Percentiles rank a stretch among this genome's conserved stretches.
Evolutionary conservation across 2,113 vertebrate species (phyloP).

Genomic region (Halcyon senegalensis): DNA sequence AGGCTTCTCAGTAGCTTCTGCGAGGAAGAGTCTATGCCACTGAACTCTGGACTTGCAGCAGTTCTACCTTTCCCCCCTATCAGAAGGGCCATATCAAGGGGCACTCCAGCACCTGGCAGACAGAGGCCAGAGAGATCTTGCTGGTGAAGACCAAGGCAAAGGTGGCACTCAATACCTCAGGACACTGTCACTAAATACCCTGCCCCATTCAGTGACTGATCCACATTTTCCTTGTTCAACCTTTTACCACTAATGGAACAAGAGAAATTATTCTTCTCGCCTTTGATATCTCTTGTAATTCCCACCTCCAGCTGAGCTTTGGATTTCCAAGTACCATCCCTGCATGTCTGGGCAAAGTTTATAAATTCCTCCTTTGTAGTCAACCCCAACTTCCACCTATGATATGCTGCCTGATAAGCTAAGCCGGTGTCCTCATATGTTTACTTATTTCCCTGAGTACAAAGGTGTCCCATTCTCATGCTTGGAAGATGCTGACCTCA

Average conservation of each 20-base stretch:
- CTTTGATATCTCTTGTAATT: not conserved
- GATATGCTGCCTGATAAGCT: not conserved
- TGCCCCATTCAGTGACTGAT: fast-evolving
- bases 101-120: not conserved
- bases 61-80: not conserved
- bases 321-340: not conserved
- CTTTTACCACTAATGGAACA: not conserved
- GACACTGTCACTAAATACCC: not conserved
- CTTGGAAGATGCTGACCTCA: not conserved
- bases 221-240: not conserved
- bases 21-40: fast-evolving
- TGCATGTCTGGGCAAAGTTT: not conserved
- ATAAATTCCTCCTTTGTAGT: not conserved
- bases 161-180: not conserved
- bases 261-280: not conserved
- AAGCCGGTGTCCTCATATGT: not conserved
- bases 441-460: not conserved
- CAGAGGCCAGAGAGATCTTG: not conserved
- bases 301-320: not conserved
- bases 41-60: not conserved
- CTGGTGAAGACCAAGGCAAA: not conserved
- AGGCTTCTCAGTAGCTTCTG: not conserved
- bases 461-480: not conserved
- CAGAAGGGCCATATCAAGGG: not conserved
- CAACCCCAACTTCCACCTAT: not conserved